phyloP scores from a whole-genome alignment of 1,140 invertebrate species.

The Gonioctena quinquepunctata region DNA sequence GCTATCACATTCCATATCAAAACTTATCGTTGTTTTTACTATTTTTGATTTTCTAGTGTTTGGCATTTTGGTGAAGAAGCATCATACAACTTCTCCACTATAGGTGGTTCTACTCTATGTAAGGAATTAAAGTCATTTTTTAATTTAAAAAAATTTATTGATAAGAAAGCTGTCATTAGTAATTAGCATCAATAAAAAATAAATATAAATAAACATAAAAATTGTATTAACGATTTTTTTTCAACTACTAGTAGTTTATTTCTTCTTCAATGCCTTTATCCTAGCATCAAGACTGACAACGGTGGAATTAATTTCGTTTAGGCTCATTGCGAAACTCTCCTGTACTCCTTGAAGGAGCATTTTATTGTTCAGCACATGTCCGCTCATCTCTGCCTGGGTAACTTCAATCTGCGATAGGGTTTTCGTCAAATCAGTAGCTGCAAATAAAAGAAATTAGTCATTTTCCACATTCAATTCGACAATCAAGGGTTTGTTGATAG shows the following conservation, averaged over 20 bases:
- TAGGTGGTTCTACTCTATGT: too few species aligned
- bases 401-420: conserved; percentile 81
- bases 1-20: too few species aligned
- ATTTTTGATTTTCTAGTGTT: too few species aligned
- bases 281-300: conserved; percentile 75
- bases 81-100: too few species aligned
- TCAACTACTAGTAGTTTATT: conserved; percentile 33
- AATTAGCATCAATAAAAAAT: neutral
- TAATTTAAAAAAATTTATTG: neutral
- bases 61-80: too few species aligned
- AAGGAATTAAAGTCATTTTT: too few species aligned
- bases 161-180: neutral
- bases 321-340: conserved; percentile 75
- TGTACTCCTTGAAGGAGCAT: conserved; percentile 78
- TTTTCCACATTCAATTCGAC: too few species aligned
- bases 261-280: conserved; percentile 63
- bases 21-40: too few species aligned
- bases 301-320: conserved; percentile 76
- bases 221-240: neutral
- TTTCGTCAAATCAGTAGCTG: conserved; percentile 84
- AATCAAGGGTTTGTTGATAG: too few species aligned
- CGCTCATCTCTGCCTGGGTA: conserved; percentile 74
- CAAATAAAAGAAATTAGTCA: too few species aligned
- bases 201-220: neutral
- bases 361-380: conserved; percentile 75